Evolutionary conservation across 2,797 vertebrate genomes (phyloP).

Genomic region (Chloroceryle amazona): DNA sequence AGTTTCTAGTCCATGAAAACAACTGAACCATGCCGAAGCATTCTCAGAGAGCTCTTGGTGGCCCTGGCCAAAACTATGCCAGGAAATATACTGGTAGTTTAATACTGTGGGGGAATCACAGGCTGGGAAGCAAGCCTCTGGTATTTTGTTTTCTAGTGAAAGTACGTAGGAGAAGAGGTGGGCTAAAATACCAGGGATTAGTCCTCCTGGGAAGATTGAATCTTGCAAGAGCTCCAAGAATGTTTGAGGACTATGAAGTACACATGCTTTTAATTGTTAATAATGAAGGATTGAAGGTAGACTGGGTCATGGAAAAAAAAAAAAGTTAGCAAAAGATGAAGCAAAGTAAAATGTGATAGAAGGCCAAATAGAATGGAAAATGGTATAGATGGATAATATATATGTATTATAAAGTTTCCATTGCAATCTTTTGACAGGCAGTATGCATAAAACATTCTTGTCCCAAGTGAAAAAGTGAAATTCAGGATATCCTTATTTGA

Average conservation of each 20-base stretch:
- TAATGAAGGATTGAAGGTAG: background rate
- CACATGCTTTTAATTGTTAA: background rate
- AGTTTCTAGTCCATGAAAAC: background rate
- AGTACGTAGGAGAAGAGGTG: background rate
- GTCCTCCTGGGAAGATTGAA: background rate
- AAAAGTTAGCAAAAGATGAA: background rate
- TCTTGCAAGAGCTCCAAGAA: background rate
- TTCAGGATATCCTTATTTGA: constrained; percentile 39
- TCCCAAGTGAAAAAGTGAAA: constrained; percentile 50
- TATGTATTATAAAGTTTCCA: constrained; percentile 5
- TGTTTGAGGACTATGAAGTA: background rate
- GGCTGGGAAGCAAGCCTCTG: background rate
- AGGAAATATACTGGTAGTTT: background rate
- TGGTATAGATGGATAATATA: background rate
- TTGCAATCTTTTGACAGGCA: background rate
- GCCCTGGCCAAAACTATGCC: background rate
- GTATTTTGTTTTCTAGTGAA: background rate
- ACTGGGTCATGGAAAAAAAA: background rate
- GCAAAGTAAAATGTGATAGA: background rate
- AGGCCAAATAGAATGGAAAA: background rate
- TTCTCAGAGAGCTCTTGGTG: background rate
- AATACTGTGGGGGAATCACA: background rate
- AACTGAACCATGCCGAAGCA: background rate
- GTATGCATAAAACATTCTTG: constrained; percentile 46
- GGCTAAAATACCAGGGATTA: background rate